Conservation (phyloP, 2,797 vertebrate genomes). For the Danio albolineatus region DNA sequence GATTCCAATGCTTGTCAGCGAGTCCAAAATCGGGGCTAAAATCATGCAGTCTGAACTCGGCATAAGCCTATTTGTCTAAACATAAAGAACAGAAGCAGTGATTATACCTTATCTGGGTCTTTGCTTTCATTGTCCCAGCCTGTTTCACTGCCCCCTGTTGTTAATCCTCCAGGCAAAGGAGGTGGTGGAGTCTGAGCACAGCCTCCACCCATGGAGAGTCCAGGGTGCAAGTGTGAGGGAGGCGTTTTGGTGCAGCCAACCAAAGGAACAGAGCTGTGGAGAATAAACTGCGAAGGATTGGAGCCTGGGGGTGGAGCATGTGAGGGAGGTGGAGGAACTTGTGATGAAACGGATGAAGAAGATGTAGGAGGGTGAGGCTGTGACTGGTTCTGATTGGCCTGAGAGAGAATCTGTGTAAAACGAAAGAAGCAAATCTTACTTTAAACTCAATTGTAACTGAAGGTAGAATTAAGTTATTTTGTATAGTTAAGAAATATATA, state of each 20-base stretch:
- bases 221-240: slow-evolving; percentile 78
- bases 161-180: slow-evolving; percentile 68
- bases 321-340: slow-evolving; percentile 79
- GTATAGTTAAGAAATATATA: background rate
- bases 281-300: slow-evolving; percentile 83
- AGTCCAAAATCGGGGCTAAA: too few relatives aligned
- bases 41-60: too few relatives aligned
- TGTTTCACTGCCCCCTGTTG: slow-evolving; percentile 69
- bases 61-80: too few relatives aligned
- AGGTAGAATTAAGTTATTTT: background rate
- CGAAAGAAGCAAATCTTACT: background rate
- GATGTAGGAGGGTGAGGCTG: slow-evolving; percentile 73
- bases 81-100: background rate
- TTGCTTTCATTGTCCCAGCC: slow-evolving; percentile 81
- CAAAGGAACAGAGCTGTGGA: slow-evolving; percentile 85
- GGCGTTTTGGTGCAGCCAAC: slow-evolving; percentile 86
- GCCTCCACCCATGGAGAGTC: slow-evolving; percentile 74
- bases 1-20: too few relatives aligned
- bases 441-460: background rate
- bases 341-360: slow-evolving; percentile 77
- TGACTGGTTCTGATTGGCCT: slow-evolving; percentile 83
- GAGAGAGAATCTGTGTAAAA: slow-evolving; percentile 88
- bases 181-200: slow-evolving; percentile 80
- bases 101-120: slow-evolving; percentile 83
- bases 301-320: slow-evolving; percentile 77